phyloP scores from a whole-genome alignment of 2,888 invertebrate genomes.

The Barypeithes pellucidus region DNA sequence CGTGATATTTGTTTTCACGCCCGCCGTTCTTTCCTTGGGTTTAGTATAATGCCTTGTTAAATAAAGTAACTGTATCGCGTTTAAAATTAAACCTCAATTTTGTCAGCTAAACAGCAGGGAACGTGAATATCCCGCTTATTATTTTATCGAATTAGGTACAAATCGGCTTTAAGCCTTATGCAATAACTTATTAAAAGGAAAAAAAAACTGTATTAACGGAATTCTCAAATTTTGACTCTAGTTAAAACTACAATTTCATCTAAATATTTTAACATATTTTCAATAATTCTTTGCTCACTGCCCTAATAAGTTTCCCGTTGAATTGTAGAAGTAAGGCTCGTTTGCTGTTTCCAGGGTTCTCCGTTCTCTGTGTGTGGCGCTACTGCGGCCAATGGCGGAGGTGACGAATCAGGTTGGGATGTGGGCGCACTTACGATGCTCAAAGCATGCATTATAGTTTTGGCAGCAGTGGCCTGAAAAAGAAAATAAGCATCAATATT shows the following conservation, averaged over 20 bases:
- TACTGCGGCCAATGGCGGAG: constrained; percentile 67
- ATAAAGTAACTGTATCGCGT: too few relatives aligned
- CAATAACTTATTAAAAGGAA: background rate
- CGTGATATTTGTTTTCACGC: too few relatives aligned
- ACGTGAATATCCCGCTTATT: too few relatives aligned
- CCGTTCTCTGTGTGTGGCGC: constrained; percentile 66
- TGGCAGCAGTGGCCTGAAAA: constrained; percentile 67
- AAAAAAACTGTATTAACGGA: background rate
- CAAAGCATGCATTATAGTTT: constrained; percentile 74
- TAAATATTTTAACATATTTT: background rate
- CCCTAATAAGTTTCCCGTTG: constrained; percentile 67
- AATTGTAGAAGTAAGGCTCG: constrained; percentile 66
- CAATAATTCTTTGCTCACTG: constrained; percentile 7
- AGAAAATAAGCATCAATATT: background rate
- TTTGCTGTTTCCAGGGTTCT: constrained; percentile 68
- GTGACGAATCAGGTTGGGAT: constrained; percentile 65
- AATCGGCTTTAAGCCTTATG: constrained; percentile 4
- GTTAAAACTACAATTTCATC: background rate
- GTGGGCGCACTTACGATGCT: constrained; percentile 72
- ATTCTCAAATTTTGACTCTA: constrained; percentile 3
- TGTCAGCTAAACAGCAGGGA: too few relatives aligned
- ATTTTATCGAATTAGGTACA: background rate
- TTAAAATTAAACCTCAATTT: too few relatives aligned
- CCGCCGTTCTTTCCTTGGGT: too few relatives aligned
- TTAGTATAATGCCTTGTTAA: too few relatives aligned